These are phyloP conservation scores for Parauchenoglanis punctatus DNA, from an alignment of 2,797 vertebrate genomes.

Conservation along the genomic window DNA sequence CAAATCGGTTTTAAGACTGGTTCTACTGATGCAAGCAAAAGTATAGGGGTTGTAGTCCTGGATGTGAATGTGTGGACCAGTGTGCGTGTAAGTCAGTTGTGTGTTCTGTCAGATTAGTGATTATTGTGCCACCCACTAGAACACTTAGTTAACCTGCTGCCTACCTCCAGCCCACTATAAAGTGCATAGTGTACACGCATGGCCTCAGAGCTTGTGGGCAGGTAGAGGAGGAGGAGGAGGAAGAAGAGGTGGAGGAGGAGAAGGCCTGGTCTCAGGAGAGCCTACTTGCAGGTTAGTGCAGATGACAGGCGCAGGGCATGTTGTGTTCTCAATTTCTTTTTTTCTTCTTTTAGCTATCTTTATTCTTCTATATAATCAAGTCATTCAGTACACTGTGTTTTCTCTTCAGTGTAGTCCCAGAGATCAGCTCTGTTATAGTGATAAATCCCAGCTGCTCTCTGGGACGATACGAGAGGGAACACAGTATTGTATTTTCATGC, in stretches of 20 bases:
- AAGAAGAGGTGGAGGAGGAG: slow-evolving; percentile 62
- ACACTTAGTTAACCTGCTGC: slow-evolving; percentile 46
- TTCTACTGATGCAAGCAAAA: background rate
- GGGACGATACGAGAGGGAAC: background rate
- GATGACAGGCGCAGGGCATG: slow-evolving; percentile 61
- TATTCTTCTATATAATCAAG: background rate
- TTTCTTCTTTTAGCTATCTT: slow-evolving; percentile 23
- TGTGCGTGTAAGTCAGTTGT: background rate
- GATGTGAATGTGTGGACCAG: background rate
- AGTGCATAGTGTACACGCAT: slow-evolving; percentile 18
- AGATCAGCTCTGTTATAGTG: background rate
- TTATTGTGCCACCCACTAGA: slow-evolving; percentile 43
- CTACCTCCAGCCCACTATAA: slow-evolving; percentile 47
- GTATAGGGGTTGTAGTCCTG: slow-evolving; percentile 2
- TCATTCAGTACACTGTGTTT: background rate
- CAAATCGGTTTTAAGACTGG: background rate
- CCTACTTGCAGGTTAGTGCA: slow-evolving; percentile 69
- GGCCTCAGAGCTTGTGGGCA: slow-evolving; percentile 34
- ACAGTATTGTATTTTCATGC: slow-evolving; percentile 2
- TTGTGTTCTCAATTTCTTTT: slow-evolving; percentile 49
- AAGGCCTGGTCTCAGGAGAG: slow-evolving; percentile 63
- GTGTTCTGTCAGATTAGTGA: slow-evolving; percentile 38
- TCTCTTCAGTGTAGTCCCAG: background rate
- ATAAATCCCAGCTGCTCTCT: slow-evolving; percentile 35
- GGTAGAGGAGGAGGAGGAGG: slow-evolving; percentile 32